phyloP scores from a whole-genome alignment of 1,140 invertebrate genomes.

The Geopemphigus sp. region DNA sequence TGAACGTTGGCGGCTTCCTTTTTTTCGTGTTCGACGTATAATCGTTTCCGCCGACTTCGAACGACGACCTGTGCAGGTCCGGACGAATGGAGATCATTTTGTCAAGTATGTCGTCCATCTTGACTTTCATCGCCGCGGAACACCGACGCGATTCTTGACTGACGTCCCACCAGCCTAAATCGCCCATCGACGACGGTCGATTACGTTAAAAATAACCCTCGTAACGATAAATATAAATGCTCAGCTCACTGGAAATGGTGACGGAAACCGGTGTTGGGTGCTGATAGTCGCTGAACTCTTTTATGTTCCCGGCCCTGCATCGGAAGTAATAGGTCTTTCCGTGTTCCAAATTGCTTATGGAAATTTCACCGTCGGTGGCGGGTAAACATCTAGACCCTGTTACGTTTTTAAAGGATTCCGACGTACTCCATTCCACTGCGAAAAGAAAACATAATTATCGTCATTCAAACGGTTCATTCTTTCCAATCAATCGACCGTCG shows the following conservation, averaged over 20 bases:
- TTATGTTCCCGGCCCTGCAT: constrained; percentile 82
- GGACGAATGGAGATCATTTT: constrained; percentile 67
- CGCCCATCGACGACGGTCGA: background rate
- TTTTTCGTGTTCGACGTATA: constrained; percentile 62
- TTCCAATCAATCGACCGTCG: too few species aligned
- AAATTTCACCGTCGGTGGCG: constrained; percentile 61
- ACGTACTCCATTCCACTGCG: constrained; percentile 76
- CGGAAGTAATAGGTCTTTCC: constrained; percentile 84
- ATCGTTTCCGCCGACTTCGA: constrained; percentile 54
- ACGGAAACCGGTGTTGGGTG: constrained; percentile 75
- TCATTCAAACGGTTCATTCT: too few species aligned
- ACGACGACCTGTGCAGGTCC: constrained; percentile 55
- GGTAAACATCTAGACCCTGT: constrained; percentile 69
- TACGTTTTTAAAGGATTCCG: constrained; percentile 62
- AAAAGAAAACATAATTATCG: background rate
- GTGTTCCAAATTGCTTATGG: constrained; percentile 66
- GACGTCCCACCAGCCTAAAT: constrained; percentile 80
- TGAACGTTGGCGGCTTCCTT: constrained; percentile 86
- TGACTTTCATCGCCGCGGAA: constrained; percentile 67
- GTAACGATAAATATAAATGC: too few species aligned
- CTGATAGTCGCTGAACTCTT: constrained; percentile 79
- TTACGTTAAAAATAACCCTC: background rate
- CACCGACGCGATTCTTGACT: constrained; percentile 65
- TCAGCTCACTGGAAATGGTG: constrained; percentile 76
- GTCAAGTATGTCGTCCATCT: constrained; percentile 73